phyloP scores from a whole-genome alignment of 2,888 invertebrate species.

The Lasioglossum morio region DNA sequence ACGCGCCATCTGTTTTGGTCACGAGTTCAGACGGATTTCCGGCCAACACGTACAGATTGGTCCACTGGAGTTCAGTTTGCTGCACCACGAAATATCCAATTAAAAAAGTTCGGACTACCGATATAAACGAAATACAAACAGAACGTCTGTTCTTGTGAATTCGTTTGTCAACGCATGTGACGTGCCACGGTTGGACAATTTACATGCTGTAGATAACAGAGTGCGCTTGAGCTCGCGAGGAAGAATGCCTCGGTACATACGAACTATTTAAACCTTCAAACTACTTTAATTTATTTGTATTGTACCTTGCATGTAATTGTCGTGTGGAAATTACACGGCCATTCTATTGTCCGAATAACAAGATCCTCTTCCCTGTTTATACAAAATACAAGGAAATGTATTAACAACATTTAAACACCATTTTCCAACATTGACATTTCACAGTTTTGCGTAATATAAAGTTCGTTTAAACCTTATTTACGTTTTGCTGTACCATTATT shows the following conservation, averaged over 20 bases:
- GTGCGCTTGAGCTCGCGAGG: not conserved
- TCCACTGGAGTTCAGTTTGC: conserved; percentile 2
- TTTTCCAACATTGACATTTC: not conserved
- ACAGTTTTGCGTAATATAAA: not conserved
- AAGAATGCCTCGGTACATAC: not conserved
- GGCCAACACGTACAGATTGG: conserved; percentile 17
- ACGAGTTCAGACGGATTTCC: conserved; percentile 28
- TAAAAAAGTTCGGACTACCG: conserved; percentile 31
- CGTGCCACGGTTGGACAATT: not conserved
- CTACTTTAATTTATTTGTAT: not conserved
- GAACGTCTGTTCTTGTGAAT: conserved; percentile 10
- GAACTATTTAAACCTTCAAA: not conserved
- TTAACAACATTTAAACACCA: not conserved
- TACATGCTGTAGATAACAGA: not conserved
- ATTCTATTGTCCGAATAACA: not conserved
- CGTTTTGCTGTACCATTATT: not conserved
- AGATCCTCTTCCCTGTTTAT: not conserved
- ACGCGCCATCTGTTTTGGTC: conserved; percentile 46
- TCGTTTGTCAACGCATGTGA: conserved; percentile 19
- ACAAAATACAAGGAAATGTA: not conserved
- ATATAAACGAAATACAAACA: conserved; percentile 14
- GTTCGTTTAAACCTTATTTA: not conserved
- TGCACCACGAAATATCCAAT: conserved; percentile 41
- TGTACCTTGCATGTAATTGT: not conserved
- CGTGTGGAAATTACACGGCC: not conserved